Percentiles rank a stretch among this genome's conserved stretches.
phyloP scores from a whole-genome alignment of 2,888 invertebrate genomes.

The Zhengitettix transpicula region DNA sequence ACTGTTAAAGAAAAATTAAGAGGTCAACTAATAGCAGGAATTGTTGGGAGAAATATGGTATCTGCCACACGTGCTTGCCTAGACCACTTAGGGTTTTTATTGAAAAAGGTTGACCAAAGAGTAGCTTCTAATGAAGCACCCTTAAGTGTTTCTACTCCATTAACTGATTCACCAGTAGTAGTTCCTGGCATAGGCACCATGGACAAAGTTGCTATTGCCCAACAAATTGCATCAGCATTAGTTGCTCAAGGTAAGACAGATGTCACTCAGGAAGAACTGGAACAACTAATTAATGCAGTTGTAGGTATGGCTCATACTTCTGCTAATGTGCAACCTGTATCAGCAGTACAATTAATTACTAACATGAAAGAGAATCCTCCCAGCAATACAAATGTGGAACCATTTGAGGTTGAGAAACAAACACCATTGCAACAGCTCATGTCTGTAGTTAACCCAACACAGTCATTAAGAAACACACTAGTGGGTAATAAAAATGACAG shows the following conservation, averaged over 20 bases:
- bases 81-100: slow-evolving; percentile 54
- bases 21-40: slow-evolving; percentile 55
- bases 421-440: not conserved
- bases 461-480: not conserved
- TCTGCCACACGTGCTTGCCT: slow-evolving; percentile 57
- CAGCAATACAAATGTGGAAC: not conserved
- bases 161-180: slow-evolving; percentile 24
- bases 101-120: slow-evolving; percentile 41
- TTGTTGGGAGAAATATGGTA: slow-evolving; percentile 43
- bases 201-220: slow-evolving; percentile 63
- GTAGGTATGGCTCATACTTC: slow-evolving; percentile 50
- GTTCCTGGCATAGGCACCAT: slow-evolving; percentile 58
- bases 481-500: not conserved
- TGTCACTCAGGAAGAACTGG: slow-evolving; percentile 60
- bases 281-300: slow-evolving; percentile 63
- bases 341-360: not conserved
- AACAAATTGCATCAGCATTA: slow-evolving; percentile 64
- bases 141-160: not conserved
- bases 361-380: not conserved
- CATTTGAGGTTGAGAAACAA: not conserved
- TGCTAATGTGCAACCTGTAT: not conserved
- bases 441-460: not conserved
- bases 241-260: slow-evolving; percentile 66
- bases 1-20: slow-evolving; percentile 75
- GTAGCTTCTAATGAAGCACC: not conserved